Base-by-base conservation (phyloP, 2,113 vertebrate genomes). In the Aegypius monachus region DNA sequence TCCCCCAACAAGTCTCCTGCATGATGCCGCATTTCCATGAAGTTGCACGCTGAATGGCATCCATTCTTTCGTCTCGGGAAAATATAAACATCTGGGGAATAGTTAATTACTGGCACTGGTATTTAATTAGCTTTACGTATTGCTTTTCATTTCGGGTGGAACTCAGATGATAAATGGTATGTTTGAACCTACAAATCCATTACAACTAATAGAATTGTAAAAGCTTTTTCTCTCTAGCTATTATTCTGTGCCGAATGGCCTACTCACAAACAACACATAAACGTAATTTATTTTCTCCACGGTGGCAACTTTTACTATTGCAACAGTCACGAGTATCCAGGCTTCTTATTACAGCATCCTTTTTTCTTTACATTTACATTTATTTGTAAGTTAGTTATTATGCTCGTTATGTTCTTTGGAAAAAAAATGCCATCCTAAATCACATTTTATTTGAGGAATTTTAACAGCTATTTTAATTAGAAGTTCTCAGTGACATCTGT, bases 1-100 rank as follows among this genome's bases (percentile, higher is more conserved):
- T 11, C 17, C 29, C 43, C 38, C 66, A 23, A 42, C 42, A 6
- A 0, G 1, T 8, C 31, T 11, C 13, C 58, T 4, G 32, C 23
- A 2, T 2, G 10, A 2, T 8, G 43, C 34, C 3, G 1, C 0
- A 0, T 7, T 6, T 3, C 66, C 32, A 2, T 1, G 23, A 16
- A 26, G 47, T 4, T 4, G 13, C 50, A 0, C 3, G 2, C 18
- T 1, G 56, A 21, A 16, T 7, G 22, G 11, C 47, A 34, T 16
- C 87, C 13, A 0, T 45, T 19, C 61, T 45, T 72, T 55, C 23
- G 17, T 78, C 82, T 9, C 0, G 1, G 61, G 71, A 25, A 79
- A 45, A 19, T 22, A 45, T 0, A 55, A 43, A 29, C 92, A 67
- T 92, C 85, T 86, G 82, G 71, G 48, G 79, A 92, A 55, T 16